phyloP scores from a whole-genome alignment of 2,888 invertebrate species.

The Melinaea menophilus region DNA sequence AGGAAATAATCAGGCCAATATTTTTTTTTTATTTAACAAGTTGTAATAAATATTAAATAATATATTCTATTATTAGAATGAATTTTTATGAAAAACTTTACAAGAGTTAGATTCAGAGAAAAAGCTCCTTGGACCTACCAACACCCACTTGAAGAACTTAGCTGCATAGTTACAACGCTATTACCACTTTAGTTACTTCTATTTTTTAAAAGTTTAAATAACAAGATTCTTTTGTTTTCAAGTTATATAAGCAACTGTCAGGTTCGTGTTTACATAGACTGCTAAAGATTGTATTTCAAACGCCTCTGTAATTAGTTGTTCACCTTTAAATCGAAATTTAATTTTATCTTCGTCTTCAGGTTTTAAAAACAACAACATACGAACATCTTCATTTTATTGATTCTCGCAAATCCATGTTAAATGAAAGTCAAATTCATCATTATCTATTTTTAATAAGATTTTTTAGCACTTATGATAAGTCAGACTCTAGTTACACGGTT shows the following conservation, averaged over 20 bases:
- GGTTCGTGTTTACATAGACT: not conserved
- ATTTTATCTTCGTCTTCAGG: not conserved
- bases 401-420: too few relatives aligned
- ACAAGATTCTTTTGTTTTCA: constrained; percentile 9
- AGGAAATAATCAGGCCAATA: too few relatives aligned
- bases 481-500: too few relatives aligned
- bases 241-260: constrained; percentile 7
- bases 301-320: not conserved
- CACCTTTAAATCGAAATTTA: not conserved
- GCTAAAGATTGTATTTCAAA: not conserved
- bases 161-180: constrained; percentile 6
- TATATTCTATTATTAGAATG: too few relatives aligned
- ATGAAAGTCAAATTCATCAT: too few relatives aligned
- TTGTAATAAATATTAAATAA: too few relatives aligned
- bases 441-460: too few relatives aligned
- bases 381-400: too few relatives aligned
- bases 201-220: constrained; percentile 10
- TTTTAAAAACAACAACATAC: not conserved
- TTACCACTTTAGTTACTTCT: not conserved
- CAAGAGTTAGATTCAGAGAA: not conserved
- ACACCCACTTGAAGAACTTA: constrained; percentile 16
- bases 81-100: too few relatives aligned
- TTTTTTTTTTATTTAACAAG: too few relatives aligned
- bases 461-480: too few relatives aligned
- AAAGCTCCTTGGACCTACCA: constrained; percentile 12